A percentile compares a stretch with the other conserved stretches of the same genome.
Evolutionary conservation across 1,140 invertebrate genomes (phyloP).

Genomic region (Acyrthosiphon pisum): DNA sequence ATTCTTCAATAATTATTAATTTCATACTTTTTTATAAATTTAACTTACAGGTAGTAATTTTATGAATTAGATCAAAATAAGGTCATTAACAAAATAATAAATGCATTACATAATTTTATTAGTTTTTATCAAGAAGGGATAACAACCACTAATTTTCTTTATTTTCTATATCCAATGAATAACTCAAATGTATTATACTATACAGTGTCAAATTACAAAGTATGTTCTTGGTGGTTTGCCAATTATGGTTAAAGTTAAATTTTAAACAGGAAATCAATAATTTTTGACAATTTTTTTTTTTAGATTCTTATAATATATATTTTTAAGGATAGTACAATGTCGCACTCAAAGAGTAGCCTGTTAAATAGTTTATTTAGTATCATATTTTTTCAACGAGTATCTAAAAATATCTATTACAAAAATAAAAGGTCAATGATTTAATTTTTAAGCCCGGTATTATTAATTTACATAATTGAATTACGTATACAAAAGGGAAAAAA

Average conservation of each 20-base stretch:
- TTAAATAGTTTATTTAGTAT: neutral
- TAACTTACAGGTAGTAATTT: neutral
- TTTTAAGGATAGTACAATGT: neutral
- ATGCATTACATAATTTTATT: neutral
- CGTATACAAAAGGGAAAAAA: neutral
- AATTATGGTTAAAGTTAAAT: neutral
- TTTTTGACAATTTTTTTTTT: neutral
- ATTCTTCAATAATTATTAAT: neutral
- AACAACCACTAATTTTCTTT: neutral
- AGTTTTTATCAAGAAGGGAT: no score
- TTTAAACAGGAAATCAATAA: neutral
- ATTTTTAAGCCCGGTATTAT: neutral
- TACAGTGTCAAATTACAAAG: neutral
- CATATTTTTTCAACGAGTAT: neutral
- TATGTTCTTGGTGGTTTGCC: neutral
- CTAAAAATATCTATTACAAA: neutral
- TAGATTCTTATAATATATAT: neutral
- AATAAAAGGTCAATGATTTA: neutral
- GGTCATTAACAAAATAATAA: neutral
- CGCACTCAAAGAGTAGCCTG: neutral
- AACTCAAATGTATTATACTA: neutral
- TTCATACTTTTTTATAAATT: neutral
- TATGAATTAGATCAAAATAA: neutral
- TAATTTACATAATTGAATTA: neutral
- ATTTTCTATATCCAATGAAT: neutral